These are phyloP conservation scores for Artemia franciscana DNA, from an alignment of 1,140 invertebrate genomes.

Conservation along the genomic window DNA sequence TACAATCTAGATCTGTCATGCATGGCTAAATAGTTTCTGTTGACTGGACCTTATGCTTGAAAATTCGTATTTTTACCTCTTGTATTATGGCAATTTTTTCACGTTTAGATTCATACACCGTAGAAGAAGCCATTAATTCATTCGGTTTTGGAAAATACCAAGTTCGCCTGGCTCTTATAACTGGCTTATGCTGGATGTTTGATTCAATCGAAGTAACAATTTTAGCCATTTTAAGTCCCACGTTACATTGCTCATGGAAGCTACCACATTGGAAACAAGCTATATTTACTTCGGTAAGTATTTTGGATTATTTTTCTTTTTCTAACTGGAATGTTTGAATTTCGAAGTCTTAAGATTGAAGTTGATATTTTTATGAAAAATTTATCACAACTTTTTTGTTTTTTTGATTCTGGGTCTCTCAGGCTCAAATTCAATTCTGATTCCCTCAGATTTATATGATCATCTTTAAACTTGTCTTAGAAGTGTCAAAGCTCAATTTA, in stretches of 20 bases:
- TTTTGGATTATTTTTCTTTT: constrained; percentile 2
- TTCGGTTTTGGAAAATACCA: constrained; percentile 90
- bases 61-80: too few relatives aligned
- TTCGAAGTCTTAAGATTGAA: background rate
- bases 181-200: constrained; percentile 81
- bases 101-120: constrained; percentile 62
- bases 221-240: constrained; percentile 71
- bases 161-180: constrained; percentile 63
- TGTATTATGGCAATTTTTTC: too few relatives aligned
- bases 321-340: background rate
- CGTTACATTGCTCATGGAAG: constrained; percentile 79
- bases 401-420: constrained; percentile 6
- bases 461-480: too few relatives aligned
- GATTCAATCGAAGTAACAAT: constrained; percentile 98
- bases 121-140: constrained; percentile 81
- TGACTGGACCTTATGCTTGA: too few relatives aligned
- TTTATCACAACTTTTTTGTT: constrained; percentile 6
- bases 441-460: too few relatives aligned
- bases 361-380: background rate
- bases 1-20: too few relatives aligned
- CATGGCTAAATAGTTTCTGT: too few relatives aligned
- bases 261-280: constrained; percentile 55
- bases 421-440: constrained; percentile 6
- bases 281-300: constrained; percentile 39
- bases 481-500: too few relatives aligned